Percentiles rank a stretch among this genome's conserved stretches.
These are phyloP conservation scores for Spizaetus ornatus DNA, from an alignment of 2,113 vertebrate genomes.

Conservation along the genomic window DNA sequence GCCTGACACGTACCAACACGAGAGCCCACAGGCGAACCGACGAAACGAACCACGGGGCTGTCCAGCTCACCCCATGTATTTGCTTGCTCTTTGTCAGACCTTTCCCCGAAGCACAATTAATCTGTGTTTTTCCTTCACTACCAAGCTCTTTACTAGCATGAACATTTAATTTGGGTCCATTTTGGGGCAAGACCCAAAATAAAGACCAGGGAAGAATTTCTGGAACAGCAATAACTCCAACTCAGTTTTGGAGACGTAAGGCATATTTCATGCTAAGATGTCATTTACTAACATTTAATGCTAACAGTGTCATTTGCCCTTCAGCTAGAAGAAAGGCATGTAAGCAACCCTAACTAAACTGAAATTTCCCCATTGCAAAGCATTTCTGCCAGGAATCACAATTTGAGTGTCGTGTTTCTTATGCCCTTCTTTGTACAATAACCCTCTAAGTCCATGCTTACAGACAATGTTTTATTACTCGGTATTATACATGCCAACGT, in stretches of 20 bases:
- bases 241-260: neutral
- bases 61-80: neutral
- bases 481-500: neutral
- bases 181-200: neutral
- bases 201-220: neutral
- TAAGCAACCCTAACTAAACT: neutral
- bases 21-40: neutral
- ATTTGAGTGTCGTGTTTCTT: neutral
- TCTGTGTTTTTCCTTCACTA: neutral
- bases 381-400: slow-evolving; percentile 6
- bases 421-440: neutral
- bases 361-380: neutral
- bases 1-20: neutral
- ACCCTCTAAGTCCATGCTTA: neutral
- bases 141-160: neutral
- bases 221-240: neutral
- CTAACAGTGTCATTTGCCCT: neutral
- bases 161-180: neutral
- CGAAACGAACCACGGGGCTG: neutral
- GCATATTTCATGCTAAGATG: neutral
- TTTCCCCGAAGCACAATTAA: neutral
- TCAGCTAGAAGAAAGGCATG: slow-evolving; percentile 14
- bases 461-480: neutral
- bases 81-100: neutral
- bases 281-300: neutral